A percentile compares a stretch with the other conserved stretches of the same genome.
Evolutionary conservation across 2,797 vertebrate species (phyloP).

Genomic region (Harpagifer antarcticus): DNA sequence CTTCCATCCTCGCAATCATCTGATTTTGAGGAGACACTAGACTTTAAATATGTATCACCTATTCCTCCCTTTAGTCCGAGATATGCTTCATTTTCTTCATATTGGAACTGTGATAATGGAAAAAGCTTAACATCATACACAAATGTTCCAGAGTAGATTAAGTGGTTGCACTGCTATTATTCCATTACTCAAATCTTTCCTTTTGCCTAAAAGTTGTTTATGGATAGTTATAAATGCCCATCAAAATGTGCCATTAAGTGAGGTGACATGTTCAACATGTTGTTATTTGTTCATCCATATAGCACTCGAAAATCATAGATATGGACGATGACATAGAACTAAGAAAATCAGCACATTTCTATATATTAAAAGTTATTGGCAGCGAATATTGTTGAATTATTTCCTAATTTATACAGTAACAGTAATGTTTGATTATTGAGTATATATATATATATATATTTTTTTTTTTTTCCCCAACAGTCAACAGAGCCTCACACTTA

Average conservation of each 20-base stretch:
- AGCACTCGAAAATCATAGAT: not conserved
- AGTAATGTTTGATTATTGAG: too few relatives aligned
- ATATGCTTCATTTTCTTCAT: conserved; percentile 41
- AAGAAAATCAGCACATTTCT: too few relatives aligned
- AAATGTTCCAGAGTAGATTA: not conserved
- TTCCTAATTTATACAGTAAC: not conserved
- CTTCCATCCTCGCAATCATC: conserved; percentile 2
- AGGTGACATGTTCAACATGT: not conserved
- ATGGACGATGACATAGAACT: not conserved
- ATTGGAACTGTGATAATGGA: too few relatives aligned
- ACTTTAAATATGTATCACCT: not conserved
- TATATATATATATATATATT: too few relatives aligned
- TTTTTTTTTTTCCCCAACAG: not conserved
- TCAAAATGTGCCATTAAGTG: not conserved
- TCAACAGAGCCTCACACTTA: not conserved
- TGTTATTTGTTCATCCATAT: not conserved
- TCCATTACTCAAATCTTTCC: not conserved
- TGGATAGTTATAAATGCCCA: not conserved
- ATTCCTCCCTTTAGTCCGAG: not conserved
- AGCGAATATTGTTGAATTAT: not conserved
- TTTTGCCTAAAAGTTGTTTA: not conserved
- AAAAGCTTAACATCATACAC: too few relatives aligned
- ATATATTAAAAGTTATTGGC: not conserved
- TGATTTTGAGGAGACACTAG: not conserved
- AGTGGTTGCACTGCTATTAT: not conserved